Evolutionary conservation across 1,140 invertebrate genomes (phyloP).

Genomic region (Nylanderia fulva): DNA sequence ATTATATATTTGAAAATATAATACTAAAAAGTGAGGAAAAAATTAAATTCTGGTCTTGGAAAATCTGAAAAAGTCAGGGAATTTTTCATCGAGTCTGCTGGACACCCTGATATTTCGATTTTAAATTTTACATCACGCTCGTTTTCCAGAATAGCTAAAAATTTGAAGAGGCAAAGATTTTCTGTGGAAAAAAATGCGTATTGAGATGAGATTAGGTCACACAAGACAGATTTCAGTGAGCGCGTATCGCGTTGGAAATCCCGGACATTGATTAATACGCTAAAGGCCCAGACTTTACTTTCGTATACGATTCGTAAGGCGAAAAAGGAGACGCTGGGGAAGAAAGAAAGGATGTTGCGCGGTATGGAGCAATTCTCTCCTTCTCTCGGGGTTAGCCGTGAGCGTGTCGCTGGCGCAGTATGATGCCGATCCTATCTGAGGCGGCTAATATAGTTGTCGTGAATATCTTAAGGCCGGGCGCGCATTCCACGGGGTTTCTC

Average conservation of each 20-base stretch:
- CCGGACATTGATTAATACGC: constrained; percentile 12
- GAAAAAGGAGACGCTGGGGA: neutral
- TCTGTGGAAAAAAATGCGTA: no score
- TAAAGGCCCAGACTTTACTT: constrained; percentile 1
- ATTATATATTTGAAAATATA: no score
- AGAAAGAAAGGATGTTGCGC: constrained; percentile 29
- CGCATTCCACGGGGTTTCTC: constrained; percentile 83
- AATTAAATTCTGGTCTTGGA: no score
- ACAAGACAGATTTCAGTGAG: constrained; percentile 8
- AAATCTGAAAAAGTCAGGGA: no score
- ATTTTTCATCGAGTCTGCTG: no score
- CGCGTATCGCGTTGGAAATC: constrained; percentile 27
- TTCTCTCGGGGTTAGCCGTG: constrained; percentile 73
- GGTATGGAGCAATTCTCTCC: constrained; percentile 19
- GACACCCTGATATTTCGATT: no score
- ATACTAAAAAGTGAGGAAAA: no score
- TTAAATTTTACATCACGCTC: neutral
- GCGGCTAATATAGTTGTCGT: constrained; percentile 86
- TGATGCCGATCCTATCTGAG: constrained; percentile 85
- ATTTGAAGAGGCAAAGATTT: neutral
- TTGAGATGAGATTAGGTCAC: constrained; percentile 16
- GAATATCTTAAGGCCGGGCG: constrained; percentile 84
- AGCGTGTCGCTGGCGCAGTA: constrained; percentile 83
- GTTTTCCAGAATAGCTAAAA: neutral
- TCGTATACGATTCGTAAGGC: constrained; percentile 30